phyloP scores from a whole-genome alignment of 2,888 invertebrate genomes.

The Lordiphosa fenestrarum region DNA sequence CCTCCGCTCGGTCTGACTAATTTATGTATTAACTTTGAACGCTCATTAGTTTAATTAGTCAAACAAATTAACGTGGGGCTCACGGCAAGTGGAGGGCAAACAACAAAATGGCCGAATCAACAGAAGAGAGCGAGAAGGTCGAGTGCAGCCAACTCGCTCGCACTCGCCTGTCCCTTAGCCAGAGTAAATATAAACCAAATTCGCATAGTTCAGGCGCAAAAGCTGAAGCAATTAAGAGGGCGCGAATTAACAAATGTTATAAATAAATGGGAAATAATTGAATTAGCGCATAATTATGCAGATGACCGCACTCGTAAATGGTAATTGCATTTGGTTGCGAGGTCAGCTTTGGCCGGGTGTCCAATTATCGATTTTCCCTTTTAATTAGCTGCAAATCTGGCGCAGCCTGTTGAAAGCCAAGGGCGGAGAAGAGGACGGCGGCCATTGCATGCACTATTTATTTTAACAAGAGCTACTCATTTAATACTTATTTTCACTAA shows the following conservation, averaged over 20 bases:
- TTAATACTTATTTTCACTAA: constrained; percentile 75
- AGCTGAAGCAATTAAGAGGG: constrained; percentile 30
- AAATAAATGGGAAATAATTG: constrained; percentile 72
- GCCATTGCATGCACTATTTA: constrained; percentile 72
- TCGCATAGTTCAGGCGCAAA: constrained; percentile 21
- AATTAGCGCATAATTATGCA: constrained; percentile 77
- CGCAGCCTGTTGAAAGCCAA: constrained; percentile 39
- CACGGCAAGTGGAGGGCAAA: constrained; percentile 68
- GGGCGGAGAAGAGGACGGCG: constrained; percentile 7
- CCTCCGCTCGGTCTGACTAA: constrained; percentile 50
- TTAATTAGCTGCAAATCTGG: constrained; percentile 69
- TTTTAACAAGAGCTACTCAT: constrained; percentile 73
- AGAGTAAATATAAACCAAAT: constrained; percentile 57
- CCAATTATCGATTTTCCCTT: constrained; percentile 39
- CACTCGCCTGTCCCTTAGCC: constrained; percentile 22
- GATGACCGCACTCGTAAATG: constrained; percentile 69
- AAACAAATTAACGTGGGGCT: constrained; percentile 78
- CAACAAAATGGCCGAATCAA: constrained; percentile 72
- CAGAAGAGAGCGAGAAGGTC: constrained; percentile 30
- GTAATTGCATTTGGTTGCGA: constrained; percentile 63
- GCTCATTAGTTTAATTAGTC: constrained; percentile 80
- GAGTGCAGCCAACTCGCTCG: constrained; percentile 36
- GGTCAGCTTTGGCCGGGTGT: constrained; percentile 49
- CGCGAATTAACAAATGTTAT: constrained; percentile 24
- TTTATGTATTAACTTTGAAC: constrained; percentile 79